Evolutionary conservation across 2,113 vertebrate species (phyloP).

Genomic region (Sphaerodactylus townsendi): DNA sequence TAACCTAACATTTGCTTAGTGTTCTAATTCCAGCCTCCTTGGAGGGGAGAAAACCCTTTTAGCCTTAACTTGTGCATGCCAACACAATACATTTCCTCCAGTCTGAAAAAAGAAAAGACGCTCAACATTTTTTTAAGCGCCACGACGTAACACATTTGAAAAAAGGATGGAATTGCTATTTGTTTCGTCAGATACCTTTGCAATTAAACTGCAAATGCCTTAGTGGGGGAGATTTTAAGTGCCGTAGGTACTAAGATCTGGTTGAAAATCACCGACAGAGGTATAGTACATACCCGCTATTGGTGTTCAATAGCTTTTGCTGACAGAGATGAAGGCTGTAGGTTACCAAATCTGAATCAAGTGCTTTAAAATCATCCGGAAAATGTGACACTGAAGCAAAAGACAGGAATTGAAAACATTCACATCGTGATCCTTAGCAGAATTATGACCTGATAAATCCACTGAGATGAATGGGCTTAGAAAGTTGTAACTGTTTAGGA

Average conservation of each 20-base stretch:
- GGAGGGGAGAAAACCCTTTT: conserved; percentile 45
- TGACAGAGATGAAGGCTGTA: conserved; percentile 52
- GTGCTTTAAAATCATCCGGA: conserved; percentile 53
- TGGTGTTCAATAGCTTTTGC: not conserved
- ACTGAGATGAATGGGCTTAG: too few relatives aligned
- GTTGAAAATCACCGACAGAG: conserved; percentile 12
- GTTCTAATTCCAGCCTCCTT: conserved; percentile 50
- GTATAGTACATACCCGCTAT: not conserved
- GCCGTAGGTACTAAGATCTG: conserved; percentile 16
- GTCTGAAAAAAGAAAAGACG: conserved; percentile 64
- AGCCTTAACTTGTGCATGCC: conserved; percentile 71
- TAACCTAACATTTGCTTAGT: conserved; percentile 63
- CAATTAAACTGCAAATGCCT: conserved; percentile 42
- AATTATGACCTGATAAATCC: too few relatives aligned
- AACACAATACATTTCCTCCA: conserved; percentile 64
- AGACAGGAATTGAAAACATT: conserved; percentile 29
- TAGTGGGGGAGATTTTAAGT: conserved; percentile 43
- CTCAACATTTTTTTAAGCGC: conserved; percentile 60
- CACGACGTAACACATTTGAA: conserved; percentile 59
- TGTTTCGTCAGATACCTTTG: conserved; percentile 48
- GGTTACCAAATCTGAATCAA: conserved; percentile 51
- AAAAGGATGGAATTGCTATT: conserved; percentile 49
- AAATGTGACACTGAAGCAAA: not conserved
- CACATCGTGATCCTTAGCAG: not conserved
- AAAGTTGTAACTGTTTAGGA: too few relatives aligned